Conservation (phyloP, 2,888 invertebrate species). For the Tupiocoris notatus region DNA sequence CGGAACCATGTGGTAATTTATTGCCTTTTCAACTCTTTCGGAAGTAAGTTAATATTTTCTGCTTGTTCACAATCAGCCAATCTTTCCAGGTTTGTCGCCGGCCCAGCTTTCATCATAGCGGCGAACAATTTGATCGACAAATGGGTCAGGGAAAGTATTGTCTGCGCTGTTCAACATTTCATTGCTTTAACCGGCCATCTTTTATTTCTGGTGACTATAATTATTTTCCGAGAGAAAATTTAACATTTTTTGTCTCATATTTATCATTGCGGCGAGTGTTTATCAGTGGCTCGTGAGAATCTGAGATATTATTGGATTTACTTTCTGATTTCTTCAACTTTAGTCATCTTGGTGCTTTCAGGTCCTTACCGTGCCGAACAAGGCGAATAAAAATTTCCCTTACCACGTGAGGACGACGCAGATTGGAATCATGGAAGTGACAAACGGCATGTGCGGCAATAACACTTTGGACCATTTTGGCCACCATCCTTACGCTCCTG, state of each 20-base stretch:
- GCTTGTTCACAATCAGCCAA: background rate
- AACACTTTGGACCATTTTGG: conserved; percentile 62
- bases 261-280: no score
- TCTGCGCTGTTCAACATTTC: conserved; percentile 65
- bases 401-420: conserved; percentile 87
- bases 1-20: conserved; percentile 71
- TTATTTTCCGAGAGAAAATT: no score
- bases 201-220: conserved; percentile 68
- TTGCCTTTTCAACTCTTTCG: background rate
- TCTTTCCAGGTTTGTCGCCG: conserved; percentile 73
- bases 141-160: conserved; percentile 75
- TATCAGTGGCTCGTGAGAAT: no score
- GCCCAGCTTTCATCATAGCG: conserved; percentile 69
- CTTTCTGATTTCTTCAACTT: no score
- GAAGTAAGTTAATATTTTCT: background rate
- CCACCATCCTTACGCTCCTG: conserved; percentile 65
- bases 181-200: conserved; percentile 68
- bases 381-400: conserved; percentile 85
- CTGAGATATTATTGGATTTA: no score
- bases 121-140: conserved; percentile 77
- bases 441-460: conserved; percentile 58
- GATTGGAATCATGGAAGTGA: conserved; percentile 67
- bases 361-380: conserved; percentile 78
- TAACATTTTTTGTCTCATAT: no score
- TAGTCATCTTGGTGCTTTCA: no score